Percentiles rank a stretch among this genome's conserved stretches.
Evolutionary conservation across 2,797 vertebrate genomes (phyloP).

Genomic region (Carapus acus): DNA sequence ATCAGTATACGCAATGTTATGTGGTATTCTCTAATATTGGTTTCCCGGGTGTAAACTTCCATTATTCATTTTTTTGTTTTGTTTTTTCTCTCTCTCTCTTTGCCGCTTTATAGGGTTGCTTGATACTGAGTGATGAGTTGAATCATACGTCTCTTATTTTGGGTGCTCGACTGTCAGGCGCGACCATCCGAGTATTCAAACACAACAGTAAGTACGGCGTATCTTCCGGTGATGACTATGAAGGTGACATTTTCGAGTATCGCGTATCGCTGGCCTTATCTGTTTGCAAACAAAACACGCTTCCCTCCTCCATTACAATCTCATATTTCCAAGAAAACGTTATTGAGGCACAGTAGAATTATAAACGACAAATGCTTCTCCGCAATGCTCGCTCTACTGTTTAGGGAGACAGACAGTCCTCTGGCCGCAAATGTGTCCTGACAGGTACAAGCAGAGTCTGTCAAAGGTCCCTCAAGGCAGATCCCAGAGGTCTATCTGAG

Average conservation of each 20-base stretch:
- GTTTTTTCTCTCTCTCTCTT: slow-evolving; percentile 5
- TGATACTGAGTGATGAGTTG: slow-evolving; percentile 92
- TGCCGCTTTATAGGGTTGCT: slow-evolving; percentile 79
- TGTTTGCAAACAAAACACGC: too few relatives aligned
- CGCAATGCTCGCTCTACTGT: slow-evolving; percentile 29
- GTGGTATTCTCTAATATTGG: too few relatives aligned
- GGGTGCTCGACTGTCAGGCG: slow-evolving; percentile 86
- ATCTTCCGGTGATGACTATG: too few relatives aligned
- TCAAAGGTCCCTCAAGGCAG: slow-evolving; percentile 52
- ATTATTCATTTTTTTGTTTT: too few relatives aligned
- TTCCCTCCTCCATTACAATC: too few relatives aligned
- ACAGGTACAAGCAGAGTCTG: slow-evolving; percentile 65
- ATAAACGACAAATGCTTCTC: slow-evolving; percentile 18
- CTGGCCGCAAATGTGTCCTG: slow-evolving; percentile 60
- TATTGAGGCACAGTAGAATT: too few relatives aligned
- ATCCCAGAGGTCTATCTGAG: slow-evolving; percentile 52
- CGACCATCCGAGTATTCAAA: slow-evolving; percentile 88
- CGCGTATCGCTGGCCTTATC: too few relatives aligned
- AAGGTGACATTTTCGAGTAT: too few relatives aligned
- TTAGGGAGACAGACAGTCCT: slow-evolving; percentile 49
- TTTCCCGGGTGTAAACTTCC: too few relatives aligned
- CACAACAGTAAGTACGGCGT: slow-evolving; percentile 85
- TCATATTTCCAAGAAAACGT: too few relatives aligned
- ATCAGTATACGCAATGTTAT: too few relatives aligned
- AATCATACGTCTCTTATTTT: slow-evolving; percentile 90